Evolutionary conservation across 2,888 invertebrate species (phyloP).

Genomic region (Cheilosia impressa): DNA sequence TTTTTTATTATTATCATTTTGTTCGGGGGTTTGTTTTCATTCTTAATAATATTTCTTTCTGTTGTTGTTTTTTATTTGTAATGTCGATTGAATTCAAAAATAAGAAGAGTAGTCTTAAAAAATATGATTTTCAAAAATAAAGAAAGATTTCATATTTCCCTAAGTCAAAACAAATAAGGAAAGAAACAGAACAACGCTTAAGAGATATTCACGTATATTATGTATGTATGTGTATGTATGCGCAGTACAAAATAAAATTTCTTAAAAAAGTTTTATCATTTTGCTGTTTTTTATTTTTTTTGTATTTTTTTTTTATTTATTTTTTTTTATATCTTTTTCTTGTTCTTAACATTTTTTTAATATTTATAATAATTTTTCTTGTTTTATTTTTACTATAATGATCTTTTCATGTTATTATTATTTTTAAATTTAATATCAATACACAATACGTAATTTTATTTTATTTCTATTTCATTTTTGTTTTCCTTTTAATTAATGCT

Average conservation of each 20-base stretch:
- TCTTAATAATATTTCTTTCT: conserved; percentile 66
- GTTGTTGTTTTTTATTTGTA: conserved; percentile 39
- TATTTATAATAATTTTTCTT: conserved; percentile 65
- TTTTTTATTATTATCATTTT: conserved; percentile 70
- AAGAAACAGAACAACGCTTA: conserved; percentile 39
- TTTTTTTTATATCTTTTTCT: conserved; percentile 77
- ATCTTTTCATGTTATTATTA: conserved; percentile 71
- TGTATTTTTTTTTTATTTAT: conserved; percentile 48
- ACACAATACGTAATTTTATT: conserved; percentile 72
- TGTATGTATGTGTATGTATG: conserved; percentile 37
- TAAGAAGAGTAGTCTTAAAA: conserved; percentile 47
- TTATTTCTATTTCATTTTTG: conserved; percentile 76
- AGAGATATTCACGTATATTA: conserved; percentile 68
- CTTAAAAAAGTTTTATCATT: conserved; percentile 76
- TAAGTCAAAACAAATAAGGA: background rate
- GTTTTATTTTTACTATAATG: conserved; percentile 76
- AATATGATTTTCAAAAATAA: conserved; percentile 36
- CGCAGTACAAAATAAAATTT: conserved; percentile 72
- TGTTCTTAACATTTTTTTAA: conserved; percentile 67
- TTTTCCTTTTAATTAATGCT: conserved; percentile 78
- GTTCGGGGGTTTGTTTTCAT: conserved; percentile 74
- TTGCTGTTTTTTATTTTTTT: conserved; percentile 45
- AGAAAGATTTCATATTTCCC: conserved; percentile 18
- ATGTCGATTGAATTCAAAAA: conserved; percentile 59
- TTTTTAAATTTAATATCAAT: conserved; percentile 74